These are phyloP conservation scores for Tiliqua scincoides DNA, from an alignment of 2,113 vertebrate species.

Conservation along the genomic window DNA sequence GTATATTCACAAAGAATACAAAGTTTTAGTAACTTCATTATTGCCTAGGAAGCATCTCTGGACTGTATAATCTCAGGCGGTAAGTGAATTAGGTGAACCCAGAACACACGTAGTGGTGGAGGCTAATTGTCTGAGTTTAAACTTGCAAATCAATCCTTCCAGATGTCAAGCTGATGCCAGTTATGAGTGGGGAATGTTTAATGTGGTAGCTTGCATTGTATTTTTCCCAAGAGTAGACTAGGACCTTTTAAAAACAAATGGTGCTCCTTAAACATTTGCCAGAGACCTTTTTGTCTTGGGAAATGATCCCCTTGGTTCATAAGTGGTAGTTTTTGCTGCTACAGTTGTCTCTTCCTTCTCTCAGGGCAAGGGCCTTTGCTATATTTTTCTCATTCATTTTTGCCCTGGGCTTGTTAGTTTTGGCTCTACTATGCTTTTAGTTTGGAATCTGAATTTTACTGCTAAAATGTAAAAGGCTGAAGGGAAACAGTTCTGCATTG, in stretches of 20 bases:
- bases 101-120: background rate
- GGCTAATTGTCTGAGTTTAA: background rate
- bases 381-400: constrained; percentile 13
- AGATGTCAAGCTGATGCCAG: background rate
- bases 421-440: constrained; percentile 2
- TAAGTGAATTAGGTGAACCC: background rate
- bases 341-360: background rate
- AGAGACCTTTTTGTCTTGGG: background rate
- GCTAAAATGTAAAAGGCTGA: constrained; percentile 5
- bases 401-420: constrained; percentile 10
- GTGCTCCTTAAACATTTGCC: background rate
- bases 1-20: background rate
- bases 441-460: background rate
- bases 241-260: background rate
- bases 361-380: background rate
- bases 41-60: background rate
- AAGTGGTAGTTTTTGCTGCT: background rate
- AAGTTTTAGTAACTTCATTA: background rate
- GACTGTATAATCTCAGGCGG: no score
- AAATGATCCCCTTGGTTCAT: background rate
- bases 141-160: background rate
- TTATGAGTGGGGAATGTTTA: background rate
- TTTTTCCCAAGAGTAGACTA: background rate
- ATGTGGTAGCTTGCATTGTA: background rate
- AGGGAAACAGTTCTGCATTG: constrained; percentile 30